Base-by-base conservation (phyloP, 2,888 invertebrate genomes). In the Acanthococcus lagerstroemiae region DNA sequence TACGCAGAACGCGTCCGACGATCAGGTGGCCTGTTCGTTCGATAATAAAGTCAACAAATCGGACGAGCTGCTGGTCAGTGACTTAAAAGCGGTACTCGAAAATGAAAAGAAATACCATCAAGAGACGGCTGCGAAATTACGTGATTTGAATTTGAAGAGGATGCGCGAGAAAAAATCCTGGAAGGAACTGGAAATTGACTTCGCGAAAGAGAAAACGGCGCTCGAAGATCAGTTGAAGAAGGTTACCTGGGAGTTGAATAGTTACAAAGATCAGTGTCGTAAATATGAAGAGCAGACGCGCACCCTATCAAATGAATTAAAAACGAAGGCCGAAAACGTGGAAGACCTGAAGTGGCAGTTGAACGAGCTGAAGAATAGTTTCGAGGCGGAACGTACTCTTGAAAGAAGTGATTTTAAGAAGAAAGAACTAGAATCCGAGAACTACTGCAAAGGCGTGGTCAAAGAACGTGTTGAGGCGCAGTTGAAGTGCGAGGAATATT, bases 401-500 rank as follows among this genome's bases (percentile, higher is more conserved):
- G n/a, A n/a, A n/a, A n/a, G n/a, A n/a, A n/a, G n/a, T n/a, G 30
- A 55, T n/a, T n/a, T 52, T n/a, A n/a, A 30, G 4, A 50, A 61
- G 30, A 37, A 61, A n/a, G 52, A 37, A 22, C 61, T 21, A 2
- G 24, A 52, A 52, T 52, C 27, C 27, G 61, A 61, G 17, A 52
- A 61, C 12, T 52, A 27, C 22, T 30, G 27, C 37, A 50, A 52
- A 17, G 52, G 26, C 12, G 61, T 61, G 7, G 52, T 61, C 52
- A 26, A 61, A 4, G 61, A 61, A 61, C 50, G 61, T n/a, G 37
- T 52, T 12, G 50, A 30, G 6, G 61, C 52, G 12, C 52, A 61
- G 30, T n/a, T 30, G 7, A 50, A 52, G 37, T 61, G 61, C 50
- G 61, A 61, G 52, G 30, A 61, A 24, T 61, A 27, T 9, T 50